Base-by-base conservation (phyloP, 2,888 invertebrate genomes). In the Ochropacha duplaris region DNA sequence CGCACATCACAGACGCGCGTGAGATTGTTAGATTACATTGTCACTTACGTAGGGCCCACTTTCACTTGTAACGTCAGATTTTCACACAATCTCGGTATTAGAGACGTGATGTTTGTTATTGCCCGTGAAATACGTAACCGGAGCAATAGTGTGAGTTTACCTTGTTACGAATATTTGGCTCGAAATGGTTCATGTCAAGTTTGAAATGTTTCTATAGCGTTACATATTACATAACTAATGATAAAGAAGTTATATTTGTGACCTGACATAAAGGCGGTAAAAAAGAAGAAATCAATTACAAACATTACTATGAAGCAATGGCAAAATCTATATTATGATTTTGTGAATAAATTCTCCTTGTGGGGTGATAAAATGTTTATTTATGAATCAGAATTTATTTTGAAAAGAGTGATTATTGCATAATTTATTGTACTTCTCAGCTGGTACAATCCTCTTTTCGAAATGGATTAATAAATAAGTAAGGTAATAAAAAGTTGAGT, bases 1-100 rank as follows among this genome's bases (percentile, higher is more conserved):
- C 68, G 51, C 64, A 61, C 61, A 62, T 67, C 65, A 70, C 71
- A 61, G 74, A 71, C 73, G 71, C 66, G 71, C 67, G 62, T 63
- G 61, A 76, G 79, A 81, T 82, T 63, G 57, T 58, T 56, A 74
- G 84, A 84, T 84, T 77, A 71, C 80, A 84, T 83, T 85, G 84
- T 84, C 76, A 73, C 71, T 67, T 69, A 52, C 57, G 62, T 69
- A 71, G 74, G 71, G 71, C 66, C 67, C 62, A 79, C 81, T 82
- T 82, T 82, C 82, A 72, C 80, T 74, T 56, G 55, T 34, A 50
- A 55, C 61, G 64, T 71, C 69, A 54, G 54, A 65, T 76, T 72
- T 72, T 76, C 72, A 72, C 69, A 71, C 69, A 55, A 55, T 49
- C 26, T 31, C 19, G 9, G 28, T 49, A 49, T 49, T 55, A 28